Conservation (phyloP, 2,797 vertebrate species). For the Discoglossus pictus region DNA sequence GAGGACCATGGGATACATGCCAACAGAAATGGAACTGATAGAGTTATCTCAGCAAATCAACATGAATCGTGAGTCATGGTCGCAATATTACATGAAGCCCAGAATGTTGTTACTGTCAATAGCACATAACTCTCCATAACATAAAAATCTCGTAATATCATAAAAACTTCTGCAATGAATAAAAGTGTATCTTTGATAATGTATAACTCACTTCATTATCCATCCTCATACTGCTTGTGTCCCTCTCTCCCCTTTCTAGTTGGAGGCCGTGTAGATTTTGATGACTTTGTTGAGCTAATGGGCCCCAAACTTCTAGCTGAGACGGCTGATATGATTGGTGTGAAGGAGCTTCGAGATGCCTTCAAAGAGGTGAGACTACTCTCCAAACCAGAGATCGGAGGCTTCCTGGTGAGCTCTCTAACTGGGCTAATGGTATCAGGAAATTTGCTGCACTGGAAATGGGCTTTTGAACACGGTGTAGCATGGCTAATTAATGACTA, state of each 20-base stretch:
- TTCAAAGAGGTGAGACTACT: conserved; percentile 87
- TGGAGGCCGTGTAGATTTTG: conserved; percentile 97
- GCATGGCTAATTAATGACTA: no score
- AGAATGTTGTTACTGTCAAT: no score
- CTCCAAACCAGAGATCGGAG: not conserved
- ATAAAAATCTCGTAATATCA: not conserved
- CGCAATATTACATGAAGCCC: not conserved
- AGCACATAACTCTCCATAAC: not conserved
- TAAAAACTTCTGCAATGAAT: no score
- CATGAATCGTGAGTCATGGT: conserved; percentile 93
- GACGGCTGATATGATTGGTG: conserved; percentile 97
- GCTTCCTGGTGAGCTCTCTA: no score
- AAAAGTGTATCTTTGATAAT: no score
- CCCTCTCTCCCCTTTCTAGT: conserved; percentile 66
- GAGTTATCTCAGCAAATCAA: conserved; percentile 98
- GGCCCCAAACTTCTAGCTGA: conserved; percentile 95
- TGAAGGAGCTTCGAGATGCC: conserved; percentile 92
- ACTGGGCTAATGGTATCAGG: no score
- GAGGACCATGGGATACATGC: conserved; percentile 98
- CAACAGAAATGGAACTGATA: conserved; percentile 97
- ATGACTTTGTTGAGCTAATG: conserved; percentile 98
- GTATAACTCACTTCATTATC: no score
- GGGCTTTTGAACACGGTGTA: no score
- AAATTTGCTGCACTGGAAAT: no score
- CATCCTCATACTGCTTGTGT: no score